Evolutionary conservation across 2,113 vertebrate genomes (phyloP), one percentile per base, ranked within the genome.

Genomic region (Elephantulus edwardii): DNA sequence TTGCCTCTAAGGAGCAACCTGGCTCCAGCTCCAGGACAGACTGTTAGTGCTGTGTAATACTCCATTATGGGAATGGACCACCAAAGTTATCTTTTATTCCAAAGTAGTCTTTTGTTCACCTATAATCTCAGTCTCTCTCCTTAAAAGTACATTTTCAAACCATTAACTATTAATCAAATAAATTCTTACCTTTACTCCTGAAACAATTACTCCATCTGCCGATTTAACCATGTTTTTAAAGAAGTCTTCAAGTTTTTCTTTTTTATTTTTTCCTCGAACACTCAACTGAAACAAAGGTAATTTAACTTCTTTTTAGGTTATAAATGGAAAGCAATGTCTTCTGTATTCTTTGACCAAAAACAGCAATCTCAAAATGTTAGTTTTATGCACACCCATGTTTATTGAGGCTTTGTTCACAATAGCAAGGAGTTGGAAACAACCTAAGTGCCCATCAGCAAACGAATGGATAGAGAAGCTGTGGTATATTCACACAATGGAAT

Each of bases 201-300:
- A 99, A 97, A 99, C 99, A 96, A 99, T 98, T n/a, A 99, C 99
- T 86, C 99, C 99, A 76, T 99, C 99, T 28, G 99, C 99, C 8
- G 99, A 99, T 95, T 99, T 99, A 95, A 99, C 99, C 97, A 99
- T 99, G 64, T 99, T 99, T 97, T 99, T 99, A 93, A 99, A 99
- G 97, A 99, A 99, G 90, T 99, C 99, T 97, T 99, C 99, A 93
- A 99, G 97, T 96, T 99, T 99, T 96, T 99, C 99, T 94, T 99
- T 99, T 97, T 99, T 99, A 97, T 99, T 99, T 97, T 99, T 99
- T 54, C 99, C 99, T 97, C 99, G 98, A 66, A 99, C 99, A 83
- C 99, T 99, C 97, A 99, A 97, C 99, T 99, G 97, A 88, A 97
- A 97, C 91, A 96, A 54, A 97, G 46, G 88, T 6, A 93, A 91